Percentiles rank a stretch among this genome's conserved stretches.
Conservation (phyloP, 2,113 vertebrate species). For the Genyomyrus donnyi region DNA sequence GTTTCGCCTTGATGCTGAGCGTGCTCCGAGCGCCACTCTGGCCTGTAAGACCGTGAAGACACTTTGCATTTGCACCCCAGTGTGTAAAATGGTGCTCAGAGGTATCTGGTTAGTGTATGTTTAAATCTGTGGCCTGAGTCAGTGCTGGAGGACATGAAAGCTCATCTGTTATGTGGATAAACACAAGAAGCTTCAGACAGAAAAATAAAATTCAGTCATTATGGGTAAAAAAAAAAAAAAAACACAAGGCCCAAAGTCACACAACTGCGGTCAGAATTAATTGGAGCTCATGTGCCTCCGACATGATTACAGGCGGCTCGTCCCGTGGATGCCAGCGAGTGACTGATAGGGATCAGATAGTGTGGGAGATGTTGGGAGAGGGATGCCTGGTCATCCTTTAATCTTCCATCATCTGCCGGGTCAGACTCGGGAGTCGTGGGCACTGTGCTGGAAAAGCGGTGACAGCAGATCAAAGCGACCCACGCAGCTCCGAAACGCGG, state of each 20-base stretch:
- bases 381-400: constrained; percentile 6
- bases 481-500: background rate
- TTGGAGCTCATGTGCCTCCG: background rate
- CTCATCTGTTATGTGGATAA: background rate
- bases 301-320: background rate
- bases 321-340: background rate
- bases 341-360: background rate
- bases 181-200: background rate
- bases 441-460: background rate
- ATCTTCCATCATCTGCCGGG: background rate
- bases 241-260: background rate
- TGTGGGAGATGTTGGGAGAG: background rate
- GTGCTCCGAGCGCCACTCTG: background rate
- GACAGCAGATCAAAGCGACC: background rate
- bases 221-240: background rate
- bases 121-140: background rate
- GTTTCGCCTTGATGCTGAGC: background rate
- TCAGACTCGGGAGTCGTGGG: background rate
- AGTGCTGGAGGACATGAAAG: background rate
- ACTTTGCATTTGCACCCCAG: background rate
- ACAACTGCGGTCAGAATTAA: background rate
- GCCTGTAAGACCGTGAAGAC: background rate
- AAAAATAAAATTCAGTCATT: background rate
- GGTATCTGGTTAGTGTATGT: background rate
- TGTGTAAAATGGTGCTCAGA: background rate